Evolutionary conservation across 2,888 invertebrate genomes (phyloP), one percentile per base, ranked within the genome.

Genomic region (Leptura quadrifasciata): DNA sequence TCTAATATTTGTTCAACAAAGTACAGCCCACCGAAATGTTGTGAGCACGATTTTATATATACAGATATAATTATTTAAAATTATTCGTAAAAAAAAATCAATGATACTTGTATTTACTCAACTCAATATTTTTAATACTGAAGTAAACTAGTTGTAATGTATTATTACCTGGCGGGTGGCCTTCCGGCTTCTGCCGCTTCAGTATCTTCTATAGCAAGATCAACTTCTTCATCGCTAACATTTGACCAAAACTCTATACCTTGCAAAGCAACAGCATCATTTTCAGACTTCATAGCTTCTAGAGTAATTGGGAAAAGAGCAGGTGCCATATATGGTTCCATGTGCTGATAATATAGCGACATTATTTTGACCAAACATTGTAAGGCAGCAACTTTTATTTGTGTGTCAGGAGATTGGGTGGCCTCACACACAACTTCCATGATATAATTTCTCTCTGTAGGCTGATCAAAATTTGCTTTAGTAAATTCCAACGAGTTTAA

Each of bases 171-270:
- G 15, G 94, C 93, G 20, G 99, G 99, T n/a, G 98, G 95, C 79
- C 96, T 93, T n/a, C 99, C 94, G 84, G 94, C 94, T 89, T 99
- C 99, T 54, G 93, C 92, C 12, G 99, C 98, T 90, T 99, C 99
- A 60, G 95, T 95, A 85, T 96, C 96, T 89, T 98, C 98, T 88
- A 98, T 95, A 1, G 96, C 93, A 81, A 99, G 91, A 90, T 98
- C 98, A 47, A 98, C 97, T 90, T 99, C 99, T 90, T 99, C 99
- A 90, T 99, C 99, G 87, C 99, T 98, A 0, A 99, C 98, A 85
- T 98, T 99, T 4, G 98, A 99, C 99, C 99, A 99, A 91, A 99
- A 99, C 90, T 99, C 99, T 88, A 99, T 99, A 82, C 99, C 99
- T 91, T 99, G 99, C 74, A 99, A 92, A 18, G 98, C 95, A 71